These are phyloP conservation scores for Polietes domitor DNA, from an alignment of 2,888 invertebrate genomes.

Conservation along the genomic window DNA sequence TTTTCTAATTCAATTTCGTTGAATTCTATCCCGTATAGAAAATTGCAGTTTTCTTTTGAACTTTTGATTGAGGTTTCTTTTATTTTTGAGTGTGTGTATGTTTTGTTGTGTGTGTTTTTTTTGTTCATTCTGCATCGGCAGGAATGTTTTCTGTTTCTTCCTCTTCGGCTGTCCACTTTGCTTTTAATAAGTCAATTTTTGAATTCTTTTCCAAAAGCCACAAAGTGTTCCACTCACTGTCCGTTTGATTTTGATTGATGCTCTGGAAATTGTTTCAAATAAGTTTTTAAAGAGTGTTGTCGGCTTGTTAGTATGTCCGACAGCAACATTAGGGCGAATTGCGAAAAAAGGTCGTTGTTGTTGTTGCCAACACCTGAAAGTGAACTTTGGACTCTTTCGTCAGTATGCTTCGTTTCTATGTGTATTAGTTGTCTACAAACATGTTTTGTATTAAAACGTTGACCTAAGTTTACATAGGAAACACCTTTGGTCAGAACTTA, in stretches of 20 bases:
- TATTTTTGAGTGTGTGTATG: background rate
- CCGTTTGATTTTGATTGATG: constrained; percentile 58
- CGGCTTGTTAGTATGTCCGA: too few species aligned
- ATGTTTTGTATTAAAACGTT: too few species aligned
- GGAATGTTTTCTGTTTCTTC: constrained; percentile 35
- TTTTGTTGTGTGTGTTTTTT: constrained; percentile 1
- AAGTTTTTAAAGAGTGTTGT: too few species aligned
- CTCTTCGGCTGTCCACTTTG: constrained; percentile 15
- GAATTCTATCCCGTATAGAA: constrained; percentile 46
- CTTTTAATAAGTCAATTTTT: constrained; percentile 47
- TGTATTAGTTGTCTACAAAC: too few species aligned
- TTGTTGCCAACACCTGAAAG: too few species aligned
- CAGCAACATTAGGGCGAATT: too few species aligned
- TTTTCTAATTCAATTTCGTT: constrained; percentile 43
- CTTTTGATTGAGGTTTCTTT: constrained; percentile 53
- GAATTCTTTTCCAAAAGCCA: constrained; percentile 26
- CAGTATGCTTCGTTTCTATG: too few species aligned
- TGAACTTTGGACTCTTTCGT: too few species aligned
- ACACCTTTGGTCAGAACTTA: too few species aligned
- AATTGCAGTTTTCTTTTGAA: constrained; percentile 63
- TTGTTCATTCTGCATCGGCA: background rate
- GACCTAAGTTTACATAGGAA: too few species aligned
- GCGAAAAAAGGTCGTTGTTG: too few species aligned
- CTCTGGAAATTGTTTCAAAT: too few species aligned
- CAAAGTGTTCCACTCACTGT: constrained; percentile 2